A percentile compares a stretch with the other conserved stretches of the same genome.
These are phyloP conservation scores for Oscheius sp. DNA, from an alignment of 2,888 invertebrate species.

Conservation along the genomic window DNA sequence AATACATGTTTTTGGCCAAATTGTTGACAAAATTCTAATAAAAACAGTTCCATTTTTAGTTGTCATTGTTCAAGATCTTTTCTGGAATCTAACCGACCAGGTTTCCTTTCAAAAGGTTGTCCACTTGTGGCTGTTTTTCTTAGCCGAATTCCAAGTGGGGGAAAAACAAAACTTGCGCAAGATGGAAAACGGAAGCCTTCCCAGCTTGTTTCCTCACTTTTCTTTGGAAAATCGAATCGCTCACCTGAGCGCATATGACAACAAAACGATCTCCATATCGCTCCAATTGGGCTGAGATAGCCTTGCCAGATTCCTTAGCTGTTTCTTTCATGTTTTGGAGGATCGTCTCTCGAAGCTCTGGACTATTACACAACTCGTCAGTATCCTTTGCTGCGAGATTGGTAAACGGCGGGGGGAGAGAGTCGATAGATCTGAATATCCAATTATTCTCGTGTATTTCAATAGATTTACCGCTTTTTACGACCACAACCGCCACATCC, in stretches of 20 bases:
- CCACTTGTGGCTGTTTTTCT: no score
- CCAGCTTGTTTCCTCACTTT: no score
- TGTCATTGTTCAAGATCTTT: no score
- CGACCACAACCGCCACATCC: slow-evolving; percentile 9
- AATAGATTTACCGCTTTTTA: not conserved
- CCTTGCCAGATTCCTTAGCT: not conserved
- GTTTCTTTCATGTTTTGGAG: not conserved
- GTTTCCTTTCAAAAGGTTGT: no score
- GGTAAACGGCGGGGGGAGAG: slow-evolving; percentile 10
- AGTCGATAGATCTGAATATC: slow-evolving; percentile 8
- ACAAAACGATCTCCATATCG: not conserved
- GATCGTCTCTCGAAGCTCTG: slow-evolving; percentile 8
- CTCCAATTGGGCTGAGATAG: not conserved
- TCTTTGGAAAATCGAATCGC: no score
- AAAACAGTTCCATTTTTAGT: no score
- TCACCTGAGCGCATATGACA: not conserved
- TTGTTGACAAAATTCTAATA: no score
- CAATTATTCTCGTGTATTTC: not conserved
- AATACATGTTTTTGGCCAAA: no score
- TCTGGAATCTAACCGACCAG: no score
- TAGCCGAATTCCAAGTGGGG: no score
- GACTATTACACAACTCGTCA: slow-evolving; percentile 7
- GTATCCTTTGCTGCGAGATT: slow-evolving; percentile 14
- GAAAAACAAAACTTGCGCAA: no score
- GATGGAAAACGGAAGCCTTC: no score